phyloP scores from a whole-genome alignment of 2,113 vertebrate species.

The Sinocyclocheilus rhinocerous region DNA sequence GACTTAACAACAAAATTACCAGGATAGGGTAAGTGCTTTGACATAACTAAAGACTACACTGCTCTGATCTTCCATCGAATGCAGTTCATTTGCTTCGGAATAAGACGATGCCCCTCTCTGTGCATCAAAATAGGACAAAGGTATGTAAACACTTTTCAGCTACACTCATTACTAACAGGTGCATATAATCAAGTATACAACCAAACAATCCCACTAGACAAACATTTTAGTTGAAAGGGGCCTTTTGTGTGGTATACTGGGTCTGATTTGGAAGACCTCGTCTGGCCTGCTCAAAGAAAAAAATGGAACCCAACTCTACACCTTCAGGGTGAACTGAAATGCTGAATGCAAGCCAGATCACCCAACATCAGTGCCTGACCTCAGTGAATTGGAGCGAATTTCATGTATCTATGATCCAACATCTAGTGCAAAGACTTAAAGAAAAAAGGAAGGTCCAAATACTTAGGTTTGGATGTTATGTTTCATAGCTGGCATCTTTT shows the following conservation, averaged over 20 bases:
- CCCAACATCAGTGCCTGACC: neutral
- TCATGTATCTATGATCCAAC: neutral
- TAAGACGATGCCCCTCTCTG: neutral
- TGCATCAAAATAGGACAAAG: neutral
- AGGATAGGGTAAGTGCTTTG: neutral
- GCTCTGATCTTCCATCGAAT: neutral
- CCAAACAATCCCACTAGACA: neutral
- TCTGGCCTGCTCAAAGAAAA: neutral
- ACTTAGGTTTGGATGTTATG: neutral
- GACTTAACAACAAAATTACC: neutral
- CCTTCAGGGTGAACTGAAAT: slow-evolving; percentile 5
- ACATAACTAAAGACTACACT: neutral
- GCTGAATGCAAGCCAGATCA: neutral
- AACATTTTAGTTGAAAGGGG: neutral
- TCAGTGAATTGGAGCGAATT: neutral
- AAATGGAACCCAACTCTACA: neutral
- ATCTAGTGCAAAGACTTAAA: neutral
- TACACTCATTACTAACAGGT: slow-evolving; percentile 2
- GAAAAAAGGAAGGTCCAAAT: neutral
- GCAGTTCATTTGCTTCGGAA: neutral
- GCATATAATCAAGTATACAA: slow-evolving; percentile 5
- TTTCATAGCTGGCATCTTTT: slow-evolving; percentile 25
- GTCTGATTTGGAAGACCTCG: neutral
- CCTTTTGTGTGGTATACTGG: neutral
- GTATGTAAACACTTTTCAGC: neutral